Conservation (phyloP, 2,888 invertebrate genomes). For the Synergus umbraculus region DNA sequence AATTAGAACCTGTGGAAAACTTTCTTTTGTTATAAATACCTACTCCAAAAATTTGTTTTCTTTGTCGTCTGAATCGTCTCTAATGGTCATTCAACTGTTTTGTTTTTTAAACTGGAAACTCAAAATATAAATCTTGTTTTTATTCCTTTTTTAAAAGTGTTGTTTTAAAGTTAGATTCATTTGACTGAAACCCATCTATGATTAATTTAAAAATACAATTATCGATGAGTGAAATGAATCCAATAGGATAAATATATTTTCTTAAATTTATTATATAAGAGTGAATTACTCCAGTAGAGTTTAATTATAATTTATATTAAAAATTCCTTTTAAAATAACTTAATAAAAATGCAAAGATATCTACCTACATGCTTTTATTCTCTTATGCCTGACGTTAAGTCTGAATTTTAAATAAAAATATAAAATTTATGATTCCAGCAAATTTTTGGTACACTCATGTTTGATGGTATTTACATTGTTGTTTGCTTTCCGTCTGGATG, state of each 20-base stretch:
- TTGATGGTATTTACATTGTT: conserved; percentile 94
- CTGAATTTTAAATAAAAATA: conserved; percentile 10
- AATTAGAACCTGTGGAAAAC: conserved; percentile 41
- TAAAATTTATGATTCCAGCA: conserved; percentile 84
- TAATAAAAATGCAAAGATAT: not conserved
- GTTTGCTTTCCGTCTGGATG: conserved; percentile 93
- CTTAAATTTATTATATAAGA: not conserved
- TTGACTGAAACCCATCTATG: not conserved
- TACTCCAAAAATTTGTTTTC: not conserved
- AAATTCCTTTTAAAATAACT: not conserved
- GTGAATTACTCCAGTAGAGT: not conserved
- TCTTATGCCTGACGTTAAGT: not conserved
- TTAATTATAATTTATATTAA: not conserved
- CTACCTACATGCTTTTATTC: not conserved
- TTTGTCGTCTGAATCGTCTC: not conserved
- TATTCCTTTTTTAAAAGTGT: not conserved
- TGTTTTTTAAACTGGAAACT: not conserved
- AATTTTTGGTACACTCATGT: conserved; percentile 97
- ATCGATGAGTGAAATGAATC: not conserved
- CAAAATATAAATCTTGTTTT: not conserved
- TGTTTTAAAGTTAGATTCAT: not conserved
- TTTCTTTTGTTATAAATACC: conserved; percentile 14
- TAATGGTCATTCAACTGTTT: not conserved
- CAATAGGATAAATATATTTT: not conserved
- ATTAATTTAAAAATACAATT: conserved; percentile 10